Evolutionary conservation across 2,888 invertebrate genomes (phyloP), one percentile per base, ranked within the genome.

Genomic region (Dioctria rufipes): DNA sequence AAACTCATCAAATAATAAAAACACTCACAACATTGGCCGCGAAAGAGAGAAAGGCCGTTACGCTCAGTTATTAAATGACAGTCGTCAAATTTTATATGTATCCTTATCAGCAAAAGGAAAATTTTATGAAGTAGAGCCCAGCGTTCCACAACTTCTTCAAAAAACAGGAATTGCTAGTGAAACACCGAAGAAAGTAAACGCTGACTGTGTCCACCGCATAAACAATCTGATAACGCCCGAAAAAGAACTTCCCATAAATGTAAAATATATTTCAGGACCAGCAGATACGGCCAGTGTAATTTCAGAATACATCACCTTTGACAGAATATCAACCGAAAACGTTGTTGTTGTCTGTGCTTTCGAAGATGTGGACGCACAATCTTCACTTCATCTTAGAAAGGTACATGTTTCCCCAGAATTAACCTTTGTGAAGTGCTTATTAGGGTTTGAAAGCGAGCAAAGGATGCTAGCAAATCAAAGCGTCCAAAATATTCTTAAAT

Each of bases 21-120:
- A 46, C 46, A 8, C 54, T 42, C 75, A 51, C 46, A 85, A 81
- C 75, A 85, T 85, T 40, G 86, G 88, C 1, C 85, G 89, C 2
- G 87, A 89, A 85, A 86, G 88, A 86, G 88, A 91, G 85, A 88
- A 90, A 86, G 87, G 91, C 84, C 90, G 94, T 86, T 94, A 94
- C 87, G 94, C 94, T 39, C 94, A 94, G 87, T 91, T 94, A 83
- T 90, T 94, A 85, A 93, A 93, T 87, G 93, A 94, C 83, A 93
- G 92, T 87, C 93, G 94, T 85, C 94, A 94, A 83, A 84, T 91
- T 91, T 92, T 94, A 84, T 94, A 93, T 88, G 93, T 94, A 84
- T 94, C 94, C 42, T 91, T 95, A 86, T 92, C 93, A 85, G 93
- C 94, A 78, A 93, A 94, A 87, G 94, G 94, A 63, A 93, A 94